These are phyloP conservation scores for Drosophila mercatorum DNA, from an alignment of 2,888 invertebrate genomes.

Conservation along the genomic window DNA sequence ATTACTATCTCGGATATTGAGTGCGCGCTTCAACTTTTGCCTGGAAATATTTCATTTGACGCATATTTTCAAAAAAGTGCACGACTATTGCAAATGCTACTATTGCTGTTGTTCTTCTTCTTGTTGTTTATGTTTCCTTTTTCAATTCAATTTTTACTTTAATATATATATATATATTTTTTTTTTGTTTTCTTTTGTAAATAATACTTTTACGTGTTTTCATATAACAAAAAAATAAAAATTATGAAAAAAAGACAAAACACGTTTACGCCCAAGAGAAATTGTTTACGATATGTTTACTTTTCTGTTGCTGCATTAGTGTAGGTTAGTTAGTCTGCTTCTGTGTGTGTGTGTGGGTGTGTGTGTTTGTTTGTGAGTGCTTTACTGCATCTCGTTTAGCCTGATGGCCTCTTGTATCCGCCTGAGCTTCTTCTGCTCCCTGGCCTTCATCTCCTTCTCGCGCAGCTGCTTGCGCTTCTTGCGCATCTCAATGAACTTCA, in stretches of 20 bases:
- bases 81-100: conserved; percentile 35
- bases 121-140: conserved; percentile 16
- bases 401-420: conserved; percentile 68
- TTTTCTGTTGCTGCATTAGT: conserved; percentile 16
- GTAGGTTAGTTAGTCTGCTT: conserved; percentile 33
- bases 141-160: conserved; percentile 8
- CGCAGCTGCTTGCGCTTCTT: conserved; percentile 76
- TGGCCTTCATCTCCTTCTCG: conserved; percentile 68
- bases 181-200: conserved; percentile 42
- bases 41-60: conserved; percentile 47
- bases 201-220: conserved; percentile 68
- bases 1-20: conserved; percentile 53
- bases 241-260: conserved; percentile 19
- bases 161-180: neutral
- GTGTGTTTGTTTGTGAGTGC: conserved; percentile 17
- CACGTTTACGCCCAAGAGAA: conserved; percentile 24
- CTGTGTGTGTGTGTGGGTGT: conserved; percentile 19
- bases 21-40: conserved; percentile 50
- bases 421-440: conserved; percentile 67
- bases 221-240: conserved; percentile 44
- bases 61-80: conserved; percentile 56
- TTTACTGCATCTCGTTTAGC: conserved; percentile 58
- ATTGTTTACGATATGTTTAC: conserved; percentile 49
- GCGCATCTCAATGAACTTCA: conserved; percentile 79
- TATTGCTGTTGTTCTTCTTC: neutral